Base-by-base conservation (phyloP, 2,797 vertebrate genomes). In the Apogon hyalosoma region DNA sequence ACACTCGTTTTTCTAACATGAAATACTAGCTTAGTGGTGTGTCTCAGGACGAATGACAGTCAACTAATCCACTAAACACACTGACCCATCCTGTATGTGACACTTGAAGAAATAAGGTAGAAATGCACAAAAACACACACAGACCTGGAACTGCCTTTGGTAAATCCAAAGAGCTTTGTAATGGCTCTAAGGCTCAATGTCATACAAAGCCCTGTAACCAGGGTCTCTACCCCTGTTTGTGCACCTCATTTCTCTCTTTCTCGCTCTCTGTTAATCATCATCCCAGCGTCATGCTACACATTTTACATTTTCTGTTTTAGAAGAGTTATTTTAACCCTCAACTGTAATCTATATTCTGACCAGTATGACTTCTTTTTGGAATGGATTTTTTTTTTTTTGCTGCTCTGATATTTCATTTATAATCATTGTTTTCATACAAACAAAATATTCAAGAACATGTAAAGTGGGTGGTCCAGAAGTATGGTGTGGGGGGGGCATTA, bases 151-250 rank as follows among this genome's bases (percentile, higher is more conserved):
- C 60, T 83, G 80, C 67, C 71, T 80, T 84, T 66, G 40, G 72
- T 81, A 86, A 87, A 87, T 87, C 84, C 86, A 73, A 65, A 77
- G 79, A 82, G 86, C 83, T 88, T 87, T 87, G 81, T 86, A 77
- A 73, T 71, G 72, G 82, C 86, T 88, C 79, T 69, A 76, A 81
- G 84, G 85, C 84, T 88, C 85, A 85, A 63, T 85, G 73, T 84
- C 80, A 74, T 72, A 78, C 77, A 82, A 83, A 87, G 81, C 73
- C 39, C 59, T 69, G 38, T 63, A 80, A 88, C 75, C 76, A 60
- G 63, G 42, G 46, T 73, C 79, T 65, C 48, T 72, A 64, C 65
- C 39, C 52, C 63, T 69, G 60, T 71, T 69, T 77, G 49, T 58
- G 46, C 67, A 42, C 66, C 36, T 73, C 11, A 0, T 21, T 50